These are phyloP conservation scores for Lasioglossum zephyrum DNA, from an alignment of 2,888 invertebrate species.

Conservation along the genomic window DNA sequence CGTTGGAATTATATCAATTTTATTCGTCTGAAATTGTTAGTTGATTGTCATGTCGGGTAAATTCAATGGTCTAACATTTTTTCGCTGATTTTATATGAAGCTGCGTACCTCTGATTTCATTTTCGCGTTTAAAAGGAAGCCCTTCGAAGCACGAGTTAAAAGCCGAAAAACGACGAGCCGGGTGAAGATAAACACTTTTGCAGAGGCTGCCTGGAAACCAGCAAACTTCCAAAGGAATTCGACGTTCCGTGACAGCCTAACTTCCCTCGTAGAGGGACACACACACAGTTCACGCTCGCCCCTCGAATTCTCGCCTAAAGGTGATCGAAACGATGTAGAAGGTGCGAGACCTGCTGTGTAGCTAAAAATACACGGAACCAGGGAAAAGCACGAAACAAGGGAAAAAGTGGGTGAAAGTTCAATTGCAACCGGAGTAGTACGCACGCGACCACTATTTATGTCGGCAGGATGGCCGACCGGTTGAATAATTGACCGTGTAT, in stretches of 20 bases:
- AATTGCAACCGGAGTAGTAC: background rate
- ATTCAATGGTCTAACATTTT: too few relatives aligned
- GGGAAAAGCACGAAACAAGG: slow-evolving; percentile 15
- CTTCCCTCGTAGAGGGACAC: background rate
- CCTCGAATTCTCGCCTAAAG: background rate
- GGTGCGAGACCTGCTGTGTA: background rate
- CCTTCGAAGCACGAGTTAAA: background rate
- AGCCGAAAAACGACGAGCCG: background rate
- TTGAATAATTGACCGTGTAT: slow-evolving; percentile 43
- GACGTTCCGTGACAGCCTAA: background rate
- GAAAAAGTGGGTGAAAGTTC: slow-evolving; percentile 49
- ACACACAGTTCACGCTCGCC: background rate
- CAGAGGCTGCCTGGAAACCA: background rate
- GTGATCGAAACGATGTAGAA: slow-evolving; percentile 16
- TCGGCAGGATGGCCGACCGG: background rate
- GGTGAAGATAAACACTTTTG: background rate
- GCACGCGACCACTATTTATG: slow-evolving; percentile 10
- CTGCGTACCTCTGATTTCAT: background rate
- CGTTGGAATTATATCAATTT: background rate
- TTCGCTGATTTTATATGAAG: background rate
- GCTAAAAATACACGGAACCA: slow-evolving; percentile 15
- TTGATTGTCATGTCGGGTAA: background rate
- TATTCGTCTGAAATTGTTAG: background rate
- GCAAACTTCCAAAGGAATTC: background rate
- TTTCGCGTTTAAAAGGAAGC: background rate